These are phyloP conservation scores for Rhea americana DNA, from an alignment of 2,113 vertebrate genomes.

Conservation along the genomic window DNA sequence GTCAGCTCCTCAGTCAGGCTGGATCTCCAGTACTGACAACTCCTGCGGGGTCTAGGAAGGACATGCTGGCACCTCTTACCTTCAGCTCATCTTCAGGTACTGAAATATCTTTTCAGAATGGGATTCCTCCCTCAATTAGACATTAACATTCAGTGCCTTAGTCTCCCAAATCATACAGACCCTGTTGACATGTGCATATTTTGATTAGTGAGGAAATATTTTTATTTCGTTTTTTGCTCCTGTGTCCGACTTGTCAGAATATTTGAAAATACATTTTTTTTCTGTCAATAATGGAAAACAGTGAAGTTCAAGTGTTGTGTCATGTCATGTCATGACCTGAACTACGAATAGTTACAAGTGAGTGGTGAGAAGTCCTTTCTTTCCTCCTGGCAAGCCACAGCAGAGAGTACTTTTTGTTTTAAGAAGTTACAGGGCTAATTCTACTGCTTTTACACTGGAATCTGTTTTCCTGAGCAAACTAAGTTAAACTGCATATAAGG, in stretches of 20 bases:
- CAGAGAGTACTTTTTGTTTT: background rate
- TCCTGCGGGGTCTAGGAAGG: background rate
- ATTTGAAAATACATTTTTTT: background rate
- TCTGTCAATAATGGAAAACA: background rate
- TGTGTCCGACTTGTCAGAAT: background rate
- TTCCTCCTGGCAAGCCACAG: background rate
- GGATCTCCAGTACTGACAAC: background rate
- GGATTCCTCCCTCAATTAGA: background rate
- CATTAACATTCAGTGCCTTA: background rate
- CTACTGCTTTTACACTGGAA: background rate
- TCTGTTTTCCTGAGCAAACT: background rate
- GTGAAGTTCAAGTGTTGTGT: background rate
- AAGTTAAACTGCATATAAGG: background rate
- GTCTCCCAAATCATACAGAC: background rate
- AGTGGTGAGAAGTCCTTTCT: background rate
- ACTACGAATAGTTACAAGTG: background rate
- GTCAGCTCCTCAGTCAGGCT: background rate
- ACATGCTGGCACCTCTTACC: accelerated
- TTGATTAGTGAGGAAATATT: background rate
- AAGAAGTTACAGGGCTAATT: background rate
- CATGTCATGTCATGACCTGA: background rate
- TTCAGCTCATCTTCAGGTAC: background rate
- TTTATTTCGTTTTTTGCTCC: background rate
- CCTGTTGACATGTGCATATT: background rate
- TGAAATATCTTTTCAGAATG: background rate